These are phyloP conservation scores for Pangasius krempfi DNA, from an alignment of 2,797 vertebrate genomes.

Conservation along the genomic window DNA sequence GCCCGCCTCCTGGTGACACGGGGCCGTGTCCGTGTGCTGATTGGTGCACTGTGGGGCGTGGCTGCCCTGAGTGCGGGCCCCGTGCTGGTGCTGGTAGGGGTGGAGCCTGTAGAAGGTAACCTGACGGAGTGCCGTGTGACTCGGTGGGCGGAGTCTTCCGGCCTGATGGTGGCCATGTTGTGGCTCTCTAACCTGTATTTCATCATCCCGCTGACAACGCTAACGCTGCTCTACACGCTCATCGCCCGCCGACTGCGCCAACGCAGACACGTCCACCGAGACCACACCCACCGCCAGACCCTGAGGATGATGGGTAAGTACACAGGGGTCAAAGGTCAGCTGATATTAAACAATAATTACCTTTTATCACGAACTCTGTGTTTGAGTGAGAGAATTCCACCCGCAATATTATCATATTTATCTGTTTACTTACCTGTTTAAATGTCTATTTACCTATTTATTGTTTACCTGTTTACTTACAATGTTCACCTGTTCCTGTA, in stretches of 20 bases:
- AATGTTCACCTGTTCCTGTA: neutral
- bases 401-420: neutral
- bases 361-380: neutral
- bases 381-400: neutral
- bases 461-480: neutral
- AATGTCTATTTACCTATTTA: neutral
- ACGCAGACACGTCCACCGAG: constrained; percentile 60
- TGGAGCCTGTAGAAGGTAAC: constrained; percentile 70
- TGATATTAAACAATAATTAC: neutral
- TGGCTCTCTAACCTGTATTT: constrained; percentile 83
- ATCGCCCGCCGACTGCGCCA: constrained; percentile 78
- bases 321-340: neutral
- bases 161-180: constrained; percentile 76
- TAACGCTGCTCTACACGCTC: constrained; percentile 77
- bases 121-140: constrained; percentile 74
- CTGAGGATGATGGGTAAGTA: constrained; percentile 63
- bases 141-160: constrained; percentile 69
- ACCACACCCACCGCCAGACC: constrained; percentile 58
- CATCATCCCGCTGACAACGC: constrained; percentile 74
- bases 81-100: constrained; percentile 75
- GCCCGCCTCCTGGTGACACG: constrained; percentile 77
- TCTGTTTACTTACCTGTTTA: neutral
- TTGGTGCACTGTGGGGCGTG: constrained; percentile 75
- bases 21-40: constrained; percentile 71
- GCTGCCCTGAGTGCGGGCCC: constrained; percentile 75